Evolutionary conservation across 2,797 vertebrate genomes (phyloP).

Genomic region (Pogonophryne albipinna): DNA sequence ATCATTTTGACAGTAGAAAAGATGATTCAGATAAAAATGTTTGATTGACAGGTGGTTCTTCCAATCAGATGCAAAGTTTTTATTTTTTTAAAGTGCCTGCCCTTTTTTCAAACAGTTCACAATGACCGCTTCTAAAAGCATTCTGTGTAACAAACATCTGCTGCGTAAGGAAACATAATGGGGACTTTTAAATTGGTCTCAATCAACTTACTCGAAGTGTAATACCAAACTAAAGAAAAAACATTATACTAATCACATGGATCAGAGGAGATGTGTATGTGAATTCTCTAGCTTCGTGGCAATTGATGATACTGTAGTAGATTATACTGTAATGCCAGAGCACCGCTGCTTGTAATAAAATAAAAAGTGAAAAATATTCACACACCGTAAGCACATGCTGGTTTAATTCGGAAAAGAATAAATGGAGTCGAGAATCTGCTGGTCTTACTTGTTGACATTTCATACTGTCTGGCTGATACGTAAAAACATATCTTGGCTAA

Average conservation of each 20-base stretch:
- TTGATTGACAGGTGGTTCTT: too few species aligned
- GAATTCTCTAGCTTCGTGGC: background rate
- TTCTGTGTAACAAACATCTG: too few species aligned
- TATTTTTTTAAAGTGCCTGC: too few species aligned
- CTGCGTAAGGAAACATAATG: too few species aligned
- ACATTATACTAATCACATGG: too few species aligned
- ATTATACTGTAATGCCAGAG: background rate
- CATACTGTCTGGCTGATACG: background rate
- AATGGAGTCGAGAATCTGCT: background rate
- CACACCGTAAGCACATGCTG: background rate
- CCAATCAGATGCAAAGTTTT: too few species aligned
- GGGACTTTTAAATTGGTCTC: too few species aligned
- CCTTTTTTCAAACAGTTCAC: too few species aligned
- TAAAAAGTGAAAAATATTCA: background rate
- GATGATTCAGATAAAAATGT: too few species aligned
- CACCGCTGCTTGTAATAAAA: background rate
- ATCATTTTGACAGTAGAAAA: too few species aligned
- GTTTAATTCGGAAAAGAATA: background rate
- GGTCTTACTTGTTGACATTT: background rate
- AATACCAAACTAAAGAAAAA: background rate
- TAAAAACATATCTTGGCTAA: background rate
- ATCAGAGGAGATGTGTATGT: slow-evolving; percentile 2
- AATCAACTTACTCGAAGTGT: background rate
- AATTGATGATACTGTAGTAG: background rate
- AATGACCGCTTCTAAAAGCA: too few species aligned